phyloP scores from a whole-genome alignment of 2,888 invertebrate species.

The Stenichneumon culpator region DNA sequence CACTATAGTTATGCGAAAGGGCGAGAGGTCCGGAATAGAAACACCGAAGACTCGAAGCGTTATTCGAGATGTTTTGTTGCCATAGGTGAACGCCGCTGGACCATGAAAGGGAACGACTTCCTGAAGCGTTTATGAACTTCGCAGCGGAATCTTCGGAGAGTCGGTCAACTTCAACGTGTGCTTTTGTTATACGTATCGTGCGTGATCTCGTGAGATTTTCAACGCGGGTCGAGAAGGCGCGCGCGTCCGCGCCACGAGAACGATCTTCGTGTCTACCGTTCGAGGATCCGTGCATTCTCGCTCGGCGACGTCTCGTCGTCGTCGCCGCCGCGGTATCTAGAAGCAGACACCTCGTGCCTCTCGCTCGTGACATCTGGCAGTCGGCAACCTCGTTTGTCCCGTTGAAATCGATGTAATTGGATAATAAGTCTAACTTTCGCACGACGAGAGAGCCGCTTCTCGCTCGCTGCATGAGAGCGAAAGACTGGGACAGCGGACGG shows the following conservation, averaged over 20 bases:
- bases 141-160: not conserved
- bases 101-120: slow-evolving; percentile 26
- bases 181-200: slow-evolving; percentile 16
- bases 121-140: not conserved
- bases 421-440: slow-evolving; percentile 79
- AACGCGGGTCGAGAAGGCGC: slow-evolving; percentile 28
- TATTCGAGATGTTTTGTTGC: slow-evolving; percentile 22
- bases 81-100: slow-evolving; percentile 2
- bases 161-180: slow-evolving; percentile 16
- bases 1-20: slow-evolving; percentile 42
- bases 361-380: slow-evolving; percentile 82
- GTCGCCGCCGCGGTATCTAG: slow-evolving; percentile 54
- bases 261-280: slow-evolving; percentile 68
- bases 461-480: slow-evolving; percentile 9
- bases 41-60: slow-evolving; percentile 29
- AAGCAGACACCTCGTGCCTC: slow-evolving; percentile 65
- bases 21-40: slow-evolving; percentile 15
- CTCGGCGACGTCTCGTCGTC: slow-evolving; percentile 61
- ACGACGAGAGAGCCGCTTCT: slow-evolving; percentile 61
- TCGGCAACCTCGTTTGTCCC: slow-evolving; percentile 82
- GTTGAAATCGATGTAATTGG: slow-evolving; percentile 82
- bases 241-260: slow-evolving; percentile 74
- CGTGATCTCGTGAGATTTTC: slow-evolving; percentile 59
- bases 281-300: slow-evolving; percentile 67
- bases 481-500: slow-evolving; percentile 31